Evolutionary conservation across 2,113 vertebrate species (phyloP).

Genomic region (Mesoclemmys tuberculata): DNA sequence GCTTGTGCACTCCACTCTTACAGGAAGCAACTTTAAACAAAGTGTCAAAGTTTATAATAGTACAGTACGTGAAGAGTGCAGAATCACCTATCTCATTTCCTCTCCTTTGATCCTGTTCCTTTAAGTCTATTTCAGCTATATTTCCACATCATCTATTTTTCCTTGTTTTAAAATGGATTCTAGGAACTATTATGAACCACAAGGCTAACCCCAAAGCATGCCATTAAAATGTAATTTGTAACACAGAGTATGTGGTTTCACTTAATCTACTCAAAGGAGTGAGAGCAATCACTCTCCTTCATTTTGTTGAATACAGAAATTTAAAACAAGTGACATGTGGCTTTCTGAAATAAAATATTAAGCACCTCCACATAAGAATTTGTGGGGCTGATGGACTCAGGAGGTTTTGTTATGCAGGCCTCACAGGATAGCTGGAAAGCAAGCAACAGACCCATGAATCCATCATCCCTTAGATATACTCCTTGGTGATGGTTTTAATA

Average conservation of each 20-base stretch:
- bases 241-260: constrained; percentile 46
- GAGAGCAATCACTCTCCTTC: constrained; percentile 25
- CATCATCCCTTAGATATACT: constrained; percentile 53
- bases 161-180: constrained; percentile 62
- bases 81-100: not conserved
- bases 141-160: constrained; percentile 13
- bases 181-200: constrained; percentile 59
- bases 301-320: constrained; percentile 49
- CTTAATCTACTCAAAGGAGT: constrained; percentile 46
- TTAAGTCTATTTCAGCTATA: not conserved
- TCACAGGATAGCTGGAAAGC: constrained; percentile 54
- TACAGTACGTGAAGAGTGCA: not conserved
- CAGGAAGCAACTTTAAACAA: not conserved
- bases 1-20: not conserved
- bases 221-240: constrained; percentile 36
- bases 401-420: constrained; percentile 54
- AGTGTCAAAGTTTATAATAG: not conserved
- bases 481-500: constrained; percentile 23
- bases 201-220: constrained; percentile 56
- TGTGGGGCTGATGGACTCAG: constrained; percentile 22
- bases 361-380: constrained; percentile 44
- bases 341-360: constrained; percentile 75
- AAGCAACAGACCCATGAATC: constrained; percentile 50
- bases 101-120: constrained; percentile 5
- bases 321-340: constrained; percentile 44